Base-by-base conservation (phyloP, 1,140 invertebrate species). In the Drosophila busckii region DNA sequence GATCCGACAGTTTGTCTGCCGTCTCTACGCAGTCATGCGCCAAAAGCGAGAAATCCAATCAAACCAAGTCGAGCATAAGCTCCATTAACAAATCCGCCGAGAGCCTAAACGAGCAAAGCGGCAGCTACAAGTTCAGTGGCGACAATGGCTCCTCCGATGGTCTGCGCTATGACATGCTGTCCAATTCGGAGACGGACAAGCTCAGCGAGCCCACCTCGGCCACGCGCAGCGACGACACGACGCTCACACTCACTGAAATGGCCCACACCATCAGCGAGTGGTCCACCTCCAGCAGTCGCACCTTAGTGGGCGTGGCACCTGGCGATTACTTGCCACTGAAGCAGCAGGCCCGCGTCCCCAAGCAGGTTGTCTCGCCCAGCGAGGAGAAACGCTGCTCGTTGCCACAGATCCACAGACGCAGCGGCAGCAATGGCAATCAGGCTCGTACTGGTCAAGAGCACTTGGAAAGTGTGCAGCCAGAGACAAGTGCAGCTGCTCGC, bases 11-110 rank as follows among this genome's bases (percentile, higher is more conserved):
- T 63, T 87, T 90, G 10, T 91, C 90, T 0, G 90, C 88, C 1
- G 89, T 91, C 1, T 92, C 91, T 9, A 90, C 91, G 35, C 83
- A 88, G 9, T 88, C 88, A 0, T 87, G 86, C 45, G 88, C 88
- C 4, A 91, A 91, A 69, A 92, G 91, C 78, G 91, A 92, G 52
- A 92, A 91, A 53, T 91, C 90, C 2, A 90, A 90, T 62, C 89
- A 90, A 38, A 89, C 88, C 2, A 89, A 89, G 48, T 89, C 88
- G n/a, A 89, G 89, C 61, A 70, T 87, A 4, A 87, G 86, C 41
- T 87, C 84, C n/a, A 85, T 87, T 2, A 87, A 87, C 26, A 87
- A 87, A 46, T 87, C 86, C 0, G 85, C 86, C 0, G 86, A 87
- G 16, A 87, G 86, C 28, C 46, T 87, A 0, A 86, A 87, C 38